Base-by-base conservation (phyloP, 2,888 invertebrate species). In the Xylophagus ater region DNA sequence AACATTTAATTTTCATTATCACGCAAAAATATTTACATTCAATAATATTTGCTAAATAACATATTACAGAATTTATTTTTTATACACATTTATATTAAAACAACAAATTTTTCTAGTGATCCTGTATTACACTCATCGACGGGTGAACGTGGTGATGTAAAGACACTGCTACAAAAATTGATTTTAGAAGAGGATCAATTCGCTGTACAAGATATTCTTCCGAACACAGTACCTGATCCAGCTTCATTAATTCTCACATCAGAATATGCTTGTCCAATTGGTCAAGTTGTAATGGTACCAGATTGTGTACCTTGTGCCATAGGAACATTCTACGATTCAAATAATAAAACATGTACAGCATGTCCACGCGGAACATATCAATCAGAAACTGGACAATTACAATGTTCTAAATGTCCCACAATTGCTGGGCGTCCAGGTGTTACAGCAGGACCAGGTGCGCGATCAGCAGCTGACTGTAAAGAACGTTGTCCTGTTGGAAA, bases 101-200 rank as follows among this genome's bases (percentile, higher is more conserved):
- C n/a, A n/a, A n/a, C n/a, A n/a, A n/a, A n/a, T n/a, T 28, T 8
- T 37, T 44, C 29, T 65, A 89, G 90, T 64, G 92, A 92, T 70
- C 92, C 92, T 41, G 86, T 92, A 44, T 70, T 83, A 46, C 83
- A 90, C 59, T 76, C 80, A 28, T 87, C 86, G 52, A 83, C 83
- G 37, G 89, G 90, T 56, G 88, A 90, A 62, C 73, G 89, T 43
- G 81, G 89, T 2, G 78, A 76, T 38, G 88, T 90, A 0, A 78
- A 89, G 58, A 72, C 78, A 41, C 70, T 94, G 42, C 68, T 96
- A 51, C 87, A 94, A 65, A 84, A 83, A 61, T 71, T 93, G 2
- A 92, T 94, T 49, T 72, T 93, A 45, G 89, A 93, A 68, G 86
- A 90, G 62, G 89, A 89, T 66, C 88, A 90, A 62, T 89, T 93